A percentile compares a stretch with the other conserved stretches of the same genome.
phyloP scores from a whole-genome alignment of 2,888 invertebrate species.

The Invenusta paracnida region DNA sequence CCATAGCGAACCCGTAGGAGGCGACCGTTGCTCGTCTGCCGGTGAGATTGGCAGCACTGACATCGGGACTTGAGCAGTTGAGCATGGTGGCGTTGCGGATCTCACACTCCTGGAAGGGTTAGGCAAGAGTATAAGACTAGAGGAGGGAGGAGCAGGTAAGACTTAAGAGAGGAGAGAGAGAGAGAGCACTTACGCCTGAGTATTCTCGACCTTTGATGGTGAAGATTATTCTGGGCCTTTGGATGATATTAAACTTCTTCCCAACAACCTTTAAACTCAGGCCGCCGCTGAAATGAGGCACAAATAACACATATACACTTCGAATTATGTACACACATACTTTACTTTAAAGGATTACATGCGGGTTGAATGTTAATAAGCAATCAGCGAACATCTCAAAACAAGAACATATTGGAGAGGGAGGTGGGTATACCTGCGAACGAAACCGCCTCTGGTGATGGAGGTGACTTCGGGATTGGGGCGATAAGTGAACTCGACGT shows the following conservation, averaged over 20 bases:
- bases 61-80: not conserved
- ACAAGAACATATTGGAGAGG: not conserved
- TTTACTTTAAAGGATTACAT: no score
- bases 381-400: not conserved
- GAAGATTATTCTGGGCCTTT: not conserved
- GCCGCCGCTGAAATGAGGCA: not conserved
- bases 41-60: not conserved
- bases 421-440: not conserved
- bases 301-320: no score
- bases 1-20: not conserved
- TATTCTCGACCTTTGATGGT: not conserved
- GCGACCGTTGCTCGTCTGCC: not conserved
- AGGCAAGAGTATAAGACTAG: no score
- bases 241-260: not conserved
- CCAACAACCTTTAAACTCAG: not conserved
- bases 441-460: not conserved
- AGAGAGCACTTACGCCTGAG: no score
- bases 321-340: no score
- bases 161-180: no score
- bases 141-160: no score
- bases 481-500: not conserved
- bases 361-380: no score
- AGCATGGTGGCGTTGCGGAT: not conserved
- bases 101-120: not conserved
- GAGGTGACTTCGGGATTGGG: not conserved